Base-by-base conservation (phyloP, 2,113 vertebrate species). In the Actenoides lindsayi region DNA sequence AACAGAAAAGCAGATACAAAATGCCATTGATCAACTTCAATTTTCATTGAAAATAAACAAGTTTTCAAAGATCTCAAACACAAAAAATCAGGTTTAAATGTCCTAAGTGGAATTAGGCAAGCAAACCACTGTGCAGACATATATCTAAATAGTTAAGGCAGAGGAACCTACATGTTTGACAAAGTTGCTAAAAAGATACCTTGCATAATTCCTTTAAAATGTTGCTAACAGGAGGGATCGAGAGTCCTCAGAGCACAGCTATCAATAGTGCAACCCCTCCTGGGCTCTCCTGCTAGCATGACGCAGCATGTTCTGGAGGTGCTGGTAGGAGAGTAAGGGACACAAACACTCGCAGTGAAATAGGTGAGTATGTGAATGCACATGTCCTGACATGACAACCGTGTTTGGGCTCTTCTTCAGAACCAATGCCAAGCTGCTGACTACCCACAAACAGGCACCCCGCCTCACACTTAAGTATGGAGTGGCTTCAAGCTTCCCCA, bases 381-480 rank as follows among this genome's bases (percentile, higher is more conserved):
- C 2, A 0, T 11, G 37, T 73, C 35, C 25, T 2, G 0, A 28
- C 1, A 1, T 4, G 33, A 30, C 16, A 44, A 7, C 30, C 67
- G 30, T 20, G 30, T 19, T 44, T 2, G 8, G 57, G 23, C 19
- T 59, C 9, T 63, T 56, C n/a, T 65, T 33, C 59, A 62, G 39
- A 62, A 19, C 31, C 23, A 24, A 9, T 1, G 3, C 33, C 67
- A 48, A 46, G 39, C 8, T 39, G 28, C n/a, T 69, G 59, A 44
- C 42, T 70, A 44, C 24, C 21, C 7, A 6, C 0, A 1, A 64
- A 9, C 21, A 76, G 39, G 39, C 33, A 79, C 6, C 5, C 1
- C 0, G 2, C 33, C 18, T 65, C 27, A 48, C 2, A 1, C 48
- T 57, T 48, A 57, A 0, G 1, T 48, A 3, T 12, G 6, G 13